Evolutionary conservation across 53 echinoderm and acorn worm genomes (phyloP).

Genomic region (Paracentrotus lividus): DNA sequence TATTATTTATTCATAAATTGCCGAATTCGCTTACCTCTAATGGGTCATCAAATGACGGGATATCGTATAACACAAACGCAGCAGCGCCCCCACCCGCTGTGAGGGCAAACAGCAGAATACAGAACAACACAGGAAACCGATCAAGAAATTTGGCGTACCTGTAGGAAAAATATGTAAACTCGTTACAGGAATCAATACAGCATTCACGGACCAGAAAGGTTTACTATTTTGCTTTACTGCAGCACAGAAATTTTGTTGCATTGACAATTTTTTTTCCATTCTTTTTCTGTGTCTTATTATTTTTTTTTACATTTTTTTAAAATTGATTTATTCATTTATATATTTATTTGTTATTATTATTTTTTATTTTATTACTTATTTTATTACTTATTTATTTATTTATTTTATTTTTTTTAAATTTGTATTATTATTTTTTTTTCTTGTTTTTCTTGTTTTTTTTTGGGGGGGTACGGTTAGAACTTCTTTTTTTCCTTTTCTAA

Average conservation of each 20-base stretch:
- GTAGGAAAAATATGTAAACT: not conserved
- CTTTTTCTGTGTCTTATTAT: not conserved
- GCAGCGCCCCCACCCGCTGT: constrained; percentile 51
- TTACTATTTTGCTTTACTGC: too few species aligned
- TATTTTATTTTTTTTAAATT: not conserved
- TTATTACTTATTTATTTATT: not conserved
- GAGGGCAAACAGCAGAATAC: not conserved
- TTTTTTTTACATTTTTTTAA: not conserved
- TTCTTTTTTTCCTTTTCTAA: not conserved
- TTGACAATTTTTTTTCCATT: too few species aligned
- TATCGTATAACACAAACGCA: constrained; percentile 6
- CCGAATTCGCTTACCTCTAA: not conserved
- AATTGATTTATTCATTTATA: not conserved
- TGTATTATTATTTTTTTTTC: not conserved
- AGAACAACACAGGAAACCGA: constrained; percentile 45
- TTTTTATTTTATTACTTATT: not conserved
- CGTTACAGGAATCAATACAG: too few species aligned
- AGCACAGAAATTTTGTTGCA: too few species aligned
- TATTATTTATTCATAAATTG: too few species aligned
- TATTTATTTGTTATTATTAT: not conserved
- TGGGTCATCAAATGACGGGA: constrained; percentile 45
- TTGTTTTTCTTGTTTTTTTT: not conserved
- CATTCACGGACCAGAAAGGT: too few species aligned
- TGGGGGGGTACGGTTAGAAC: too few species aligned
- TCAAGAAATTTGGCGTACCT: constrained; percentile 54